A percentile compares a stretch with the other conserved stretches of the same genome.
Evolutionary conservation across 1,140 invertebrate species (phyloP).

Genomic region (Sogatella furcifera): DNA sequence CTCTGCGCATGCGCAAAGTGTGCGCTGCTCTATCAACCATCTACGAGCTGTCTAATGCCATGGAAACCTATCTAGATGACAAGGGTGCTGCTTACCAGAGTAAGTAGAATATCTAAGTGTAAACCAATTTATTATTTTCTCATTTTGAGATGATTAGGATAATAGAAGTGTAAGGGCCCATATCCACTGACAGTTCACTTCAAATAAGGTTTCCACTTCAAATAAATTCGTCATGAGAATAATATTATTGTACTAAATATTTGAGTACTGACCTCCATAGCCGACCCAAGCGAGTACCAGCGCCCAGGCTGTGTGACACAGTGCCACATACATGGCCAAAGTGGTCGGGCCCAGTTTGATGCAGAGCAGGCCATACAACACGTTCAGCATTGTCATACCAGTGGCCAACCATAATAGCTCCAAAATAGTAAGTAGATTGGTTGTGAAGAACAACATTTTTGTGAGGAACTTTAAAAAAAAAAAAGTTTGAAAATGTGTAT

Average conservation of each 20-base stretch:
- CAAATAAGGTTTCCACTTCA: no score
- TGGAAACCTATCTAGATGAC: constrained; percentile 41
- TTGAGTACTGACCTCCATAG: constrained; percentile 42
- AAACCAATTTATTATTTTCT: no score
- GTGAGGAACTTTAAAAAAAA: no score
- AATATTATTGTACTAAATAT: no score
- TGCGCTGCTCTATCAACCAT: constrained; percentile 40
- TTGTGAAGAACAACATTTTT: no score
- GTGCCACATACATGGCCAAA: constrained; percentile 41
- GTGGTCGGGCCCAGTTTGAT: constrained; percentile 49
- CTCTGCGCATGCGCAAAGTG: constrained; percentile 40
- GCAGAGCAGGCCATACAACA: constrained; percentile 68
- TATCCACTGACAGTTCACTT: no score
- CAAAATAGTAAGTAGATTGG: no score
- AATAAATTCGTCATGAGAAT: no score
- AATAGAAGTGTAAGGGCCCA: no score
- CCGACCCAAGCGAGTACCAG: constrained; percentile 66
- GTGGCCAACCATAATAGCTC: background rate
- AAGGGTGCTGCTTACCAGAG: constrained; percentile 30
- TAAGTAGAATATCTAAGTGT: constrained; percentile 9
- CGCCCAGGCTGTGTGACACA: constrained; percentile 60
- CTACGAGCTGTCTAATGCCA: constrained; percentile 37
- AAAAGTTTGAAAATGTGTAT: no score
- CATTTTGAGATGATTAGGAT: no score
- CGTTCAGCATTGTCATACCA: constrained; percentile 22